Percentiles rank a stretch among this genome's conserved stretches.
phyloP scores from a whole-genome alignment of 2,888 invertebrate genomes.

The Papilio elwesi region DNA sequence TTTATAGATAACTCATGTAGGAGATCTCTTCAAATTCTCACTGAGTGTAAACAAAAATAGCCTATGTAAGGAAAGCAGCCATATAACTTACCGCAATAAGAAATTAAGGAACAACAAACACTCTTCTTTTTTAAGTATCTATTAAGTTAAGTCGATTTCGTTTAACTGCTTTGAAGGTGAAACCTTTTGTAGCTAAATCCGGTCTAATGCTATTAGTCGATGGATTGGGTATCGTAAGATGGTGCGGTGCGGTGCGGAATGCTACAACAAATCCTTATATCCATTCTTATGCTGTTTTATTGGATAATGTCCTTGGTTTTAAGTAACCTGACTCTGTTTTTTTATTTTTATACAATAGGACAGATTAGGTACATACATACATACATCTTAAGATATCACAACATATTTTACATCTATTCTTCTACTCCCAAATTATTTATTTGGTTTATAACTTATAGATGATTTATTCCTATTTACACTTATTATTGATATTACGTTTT shows the following conservation, averaged over 20 bases:
- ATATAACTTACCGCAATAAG: conserved; percentile 14
- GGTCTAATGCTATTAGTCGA: conserved; percentile 62
- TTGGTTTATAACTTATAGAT: too few species aligned
- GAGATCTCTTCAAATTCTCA: neutral
- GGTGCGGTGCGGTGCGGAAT: conserved; percentile 28
- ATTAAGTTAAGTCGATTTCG: conserved; percentile 41
- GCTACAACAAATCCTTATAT: conserved; percentile 25
- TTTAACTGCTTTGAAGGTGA: conserved; percentile 51
- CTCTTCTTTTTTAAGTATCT: conserved; percentile 38
- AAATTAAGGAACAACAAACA: conserved; percentile 31
- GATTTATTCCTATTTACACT: too few species aligned
- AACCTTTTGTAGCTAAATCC: conserved; percentile 64
- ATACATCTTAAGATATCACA: too few species aligned
- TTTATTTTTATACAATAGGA: too few species aligned
- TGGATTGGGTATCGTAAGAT: conserved; percentile 51
- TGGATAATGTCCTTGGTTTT: conserved; percentile 35
- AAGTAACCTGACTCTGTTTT: neutral
- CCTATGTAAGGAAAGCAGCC: conserved; percentile 26
- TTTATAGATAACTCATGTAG: neutral
- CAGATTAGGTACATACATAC: too few species aligned
- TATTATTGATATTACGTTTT: too few species aligned
- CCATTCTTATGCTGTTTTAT: conserved; percentile 29
- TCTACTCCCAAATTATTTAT: too few species aligned
- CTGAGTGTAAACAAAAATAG: conserved; percentile 23
- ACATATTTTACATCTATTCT: too few species aligned